Conservation (phyloP, 2,797 vertebrate genomes). For the Sciaenops ocellatus region DNA sequence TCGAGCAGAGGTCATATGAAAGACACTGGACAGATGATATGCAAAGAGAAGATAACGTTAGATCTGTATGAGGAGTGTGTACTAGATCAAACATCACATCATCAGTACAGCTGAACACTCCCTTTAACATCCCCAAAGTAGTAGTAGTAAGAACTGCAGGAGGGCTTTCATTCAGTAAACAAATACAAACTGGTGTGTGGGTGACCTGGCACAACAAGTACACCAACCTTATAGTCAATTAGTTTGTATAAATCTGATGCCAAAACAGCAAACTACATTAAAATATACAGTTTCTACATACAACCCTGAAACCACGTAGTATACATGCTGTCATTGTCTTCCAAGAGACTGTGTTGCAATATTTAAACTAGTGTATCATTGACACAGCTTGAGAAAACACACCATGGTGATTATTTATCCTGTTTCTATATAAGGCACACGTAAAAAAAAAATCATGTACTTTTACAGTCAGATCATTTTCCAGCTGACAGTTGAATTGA, state of each 20-base stretch:
- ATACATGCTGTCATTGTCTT: background rate
- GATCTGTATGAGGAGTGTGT: too few species aligned
- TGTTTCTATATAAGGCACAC: too few species aligned
- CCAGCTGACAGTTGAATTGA: background rate
- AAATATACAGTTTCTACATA: background rate
- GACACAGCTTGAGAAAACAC: background rate
- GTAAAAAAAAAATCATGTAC: too few species aligned
- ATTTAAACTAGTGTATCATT: background rate
- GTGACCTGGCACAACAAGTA: background rate
- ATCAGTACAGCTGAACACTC: background rate
- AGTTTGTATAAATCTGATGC: background rate
- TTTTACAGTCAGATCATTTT: background rate
- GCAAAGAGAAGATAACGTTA: too few species aligned
- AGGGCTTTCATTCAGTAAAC: background rate
- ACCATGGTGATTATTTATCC: background rate
- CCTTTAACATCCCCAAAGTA: background rate
- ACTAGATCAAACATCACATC: too few species aligned
- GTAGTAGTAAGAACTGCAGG: too few species aligned
- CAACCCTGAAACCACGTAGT: background rate
- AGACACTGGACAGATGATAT: conserved; percentile 1
- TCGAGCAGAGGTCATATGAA: conserved; percentile 56
- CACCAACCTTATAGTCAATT: background rate
- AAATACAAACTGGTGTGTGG: background rate
- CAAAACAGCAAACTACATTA: background rate
- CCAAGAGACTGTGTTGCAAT: background rate